phyloP scores from a whole-genome alignment of 2,888 invertebrate species.

The Epiblema foenella region DNA sequence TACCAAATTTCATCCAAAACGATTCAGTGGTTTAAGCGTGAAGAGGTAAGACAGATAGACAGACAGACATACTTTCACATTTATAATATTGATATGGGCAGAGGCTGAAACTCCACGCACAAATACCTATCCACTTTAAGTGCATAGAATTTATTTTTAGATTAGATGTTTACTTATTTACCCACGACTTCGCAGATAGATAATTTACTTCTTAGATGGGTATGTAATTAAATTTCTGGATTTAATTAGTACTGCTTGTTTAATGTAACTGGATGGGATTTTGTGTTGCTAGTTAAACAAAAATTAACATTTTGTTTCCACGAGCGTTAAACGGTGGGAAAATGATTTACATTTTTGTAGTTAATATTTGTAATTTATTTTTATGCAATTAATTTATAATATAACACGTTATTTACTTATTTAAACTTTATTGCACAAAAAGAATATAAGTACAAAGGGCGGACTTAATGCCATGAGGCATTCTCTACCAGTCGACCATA shows the following conservation, averaged over 20 bases:
- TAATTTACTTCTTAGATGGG: conserved; percentile 38
- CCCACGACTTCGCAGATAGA: conserved; percentile 33
- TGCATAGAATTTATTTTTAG: conserved; percentile 7
- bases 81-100: too few species aligned
- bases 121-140: conserved; percentile 23
- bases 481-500: too few species aligned
- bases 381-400: neutral
- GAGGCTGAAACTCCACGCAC: conserved; percentile 40
- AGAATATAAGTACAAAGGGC: too few species aligned
- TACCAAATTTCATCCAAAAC: too few species aligned
- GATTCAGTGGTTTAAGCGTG: too few species aligned
- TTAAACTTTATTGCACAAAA: too few species aligned
- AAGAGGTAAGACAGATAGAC: too few species aligned
- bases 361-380: conserved; percentile 8
- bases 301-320: conserved; percentile 21
- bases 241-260: conserved; percentile 42
- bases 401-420: too few species aligned
- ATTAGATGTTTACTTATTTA: conserved; percentile 36
- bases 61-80: too few species aligned
- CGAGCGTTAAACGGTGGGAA: neutral
- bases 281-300: conserved; percentile 16
- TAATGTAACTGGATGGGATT: conserved; percentile 31
- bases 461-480: too few species aligned
- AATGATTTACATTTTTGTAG: conserved; percentile 13
- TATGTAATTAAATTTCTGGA: conserved; percentile 38